Percentiles rank a stretch among this genome's conserved stretches.
phyloP scores from a whole-genome alignment of 2,888 invertebrate genomes.

The Rhagonycha lutea region DNA sequence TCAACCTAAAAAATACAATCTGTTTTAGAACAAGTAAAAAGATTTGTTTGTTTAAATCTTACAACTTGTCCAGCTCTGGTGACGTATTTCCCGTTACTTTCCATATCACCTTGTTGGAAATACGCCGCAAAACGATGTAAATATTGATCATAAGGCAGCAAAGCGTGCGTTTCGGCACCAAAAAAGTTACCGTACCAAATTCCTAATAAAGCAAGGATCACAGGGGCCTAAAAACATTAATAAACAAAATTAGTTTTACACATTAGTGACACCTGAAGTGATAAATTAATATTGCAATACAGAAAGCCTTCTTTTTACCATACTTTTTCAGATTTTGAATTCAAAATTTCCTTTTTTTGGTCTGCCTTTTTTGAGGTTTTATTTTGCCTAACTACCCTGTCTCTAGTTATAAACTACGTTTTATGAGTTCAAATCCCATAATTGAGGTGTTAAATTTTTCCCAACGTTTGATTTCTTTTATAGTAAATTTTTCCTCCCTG shows the following conservation, averaged over 20 bases:
- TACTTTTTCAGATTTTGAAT: too few relatives aligned
- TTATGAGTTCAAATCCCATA: too few relatives aligned
- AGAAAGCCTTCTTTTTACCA: too few relatives aligned
- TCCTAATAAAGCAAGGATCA: constrained; percentile 89
- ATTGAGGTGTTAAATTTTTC: too few relatives aligned
- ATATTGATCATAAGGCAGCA: constrained; percentile 98
- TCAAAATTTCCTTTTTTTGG: too few relatives aligned
- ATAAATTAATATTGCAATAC: too few relatives aligned
- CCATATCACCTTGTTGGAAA: constrained; percentile 99
- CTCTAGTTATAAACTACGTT: too few relatives aligned
- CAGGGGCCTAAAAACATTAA: constrained; percentile 72
- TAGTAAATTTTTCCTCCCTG: too few relatives aligned
- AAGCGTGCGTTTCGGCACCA: constrained; percentile 92
- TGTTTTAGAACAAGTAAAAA: neutral
- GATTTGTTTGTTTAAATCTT: constrained; percentile 45
- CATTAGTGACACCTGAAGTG: neutral
- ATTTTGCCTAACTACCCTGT: too few relatives aligned
- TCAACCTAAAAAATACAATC: constrained; percentile 46
- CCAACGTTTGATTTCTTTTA: too few relatives aligned
- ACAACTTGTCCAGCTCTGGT: constrained; percentile 69
- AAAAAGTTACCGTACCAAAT: constrained; percentile 95
- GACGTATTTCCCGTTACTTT: constrained; percentile 96
- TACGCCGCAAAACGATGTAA: constrained; percentile 98
- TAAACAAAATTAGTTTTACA: neutral
- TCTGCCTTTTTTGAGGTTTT: too few relatives aligned